phyloP scores from a whole-genome alignment of 64 coral and sea anemone species.

The Porites lutea region DNA sequence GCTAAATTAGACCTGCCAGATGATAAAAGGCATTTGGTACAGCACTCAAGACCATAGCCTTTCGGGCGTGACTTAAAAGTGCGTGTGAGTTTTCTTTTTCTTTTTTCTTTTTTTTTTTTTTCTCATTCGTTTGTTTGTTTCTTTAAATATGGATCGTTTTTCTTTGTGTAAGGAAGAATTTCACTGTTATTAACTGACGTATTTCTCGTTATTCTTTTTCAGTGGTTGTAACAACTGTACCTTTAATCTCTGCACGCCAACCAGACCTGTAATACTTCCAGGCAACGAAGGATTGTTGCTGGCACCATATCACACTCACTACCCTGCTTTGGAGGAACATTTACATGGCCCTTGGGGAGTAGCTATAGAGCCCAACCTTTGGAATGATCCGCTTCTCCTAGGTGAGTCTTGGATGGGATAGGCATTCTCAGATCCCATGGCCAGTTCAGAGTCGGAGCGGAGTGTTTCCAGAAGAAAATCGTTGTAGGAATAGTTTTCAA shows the following conservation, averaged over 20 bases:
- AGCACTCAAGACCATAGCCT: no score
- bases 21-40: no score
- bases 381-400: conserved; percentile 97
- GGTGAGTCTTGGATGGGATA: conserved; percentile 47
- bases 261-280: conserved; percentile 82
- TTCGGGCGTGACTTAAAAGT: no score
- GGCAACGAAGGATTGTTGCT: conserved; percentile 88
- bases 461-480: no score
- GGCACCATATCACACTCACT: conserved; percentile 93
- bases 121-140: no score
- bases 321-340: conserved; percentile 92
- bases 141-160: no score
- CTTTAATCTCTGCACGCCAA: conserved; percentile 93
- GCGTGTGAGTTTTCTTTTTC: no score
- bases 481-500: no score
- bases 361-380: conserved; percentile 72
- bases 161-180: background rate
- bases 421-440: no score
- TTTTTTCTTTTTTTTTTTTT: no score
- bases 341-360: conserved; percentile 84
- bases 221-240: conserved; percentile 92
- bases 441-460: no score
- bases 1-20: no score
- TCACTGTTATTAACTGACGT: background rate
- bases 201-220: conserved; percentile 19